phyloP scores from a whole-genome alignment of 2,888 invertebrate species.

The Prosopocoilus inquinatus region DNA sequence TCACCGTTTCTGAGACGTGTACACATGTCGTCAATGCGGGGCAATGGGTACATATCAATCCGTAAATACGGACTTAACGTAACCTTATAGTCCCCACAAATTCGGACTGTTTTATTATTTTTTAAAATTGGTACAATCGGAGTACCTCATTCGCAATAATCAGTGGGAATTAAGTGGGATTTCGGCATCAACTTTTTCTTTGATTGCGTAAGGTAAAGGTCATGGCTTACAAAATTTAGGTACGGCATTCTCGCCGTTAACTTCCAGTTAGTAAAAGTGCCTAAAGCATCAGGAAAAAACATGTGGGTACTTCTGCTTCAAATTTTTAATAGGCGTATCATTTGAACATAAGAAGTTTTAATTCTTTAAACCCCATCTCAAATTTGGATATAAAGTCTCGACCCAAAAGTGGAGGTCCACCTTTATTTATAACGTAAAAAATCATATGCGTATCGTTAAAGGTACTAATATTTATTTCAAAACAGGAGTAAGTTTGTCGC shows the following conservation, averaged over 20 bases:
- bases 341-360: neutral
- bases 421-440: neutral
- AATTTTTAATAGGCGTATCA: neutral
- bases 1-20: conserved; percentile 11
- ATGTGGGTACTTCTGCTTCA: neutral
- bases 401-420: conserved; percentile 5
- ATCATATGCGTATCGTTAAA: neutral
- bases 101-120: conserved; percentile 23
- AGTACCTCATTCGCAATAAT: conserved; percentile 15
- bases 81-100: no score
- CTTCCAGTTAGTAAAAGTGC: neutral
- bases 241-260: neutral
- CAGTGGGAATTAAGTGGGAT: conserved; percentile 11
- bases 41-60: no score
- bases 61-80: conserved; percentile 16
- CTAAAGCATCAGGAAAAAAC: neutral
- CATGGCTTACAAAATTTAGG: conserved; percentile 15
- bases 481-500: neutral
- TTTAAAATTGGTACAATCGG: no score
- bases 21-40: conserved; percentile 3
- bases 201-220: conserved; percentile 10
- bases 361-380: neutral
- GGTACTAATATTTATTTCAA: neutral
- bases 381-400: conserved; percentile 1
- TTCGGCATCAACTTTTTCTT: conserved; percentile 15